phyloP scores from a whole-genome alignment of 2,888 invertebrate genomes.

The Sarcophaga subvicina region DNA sequence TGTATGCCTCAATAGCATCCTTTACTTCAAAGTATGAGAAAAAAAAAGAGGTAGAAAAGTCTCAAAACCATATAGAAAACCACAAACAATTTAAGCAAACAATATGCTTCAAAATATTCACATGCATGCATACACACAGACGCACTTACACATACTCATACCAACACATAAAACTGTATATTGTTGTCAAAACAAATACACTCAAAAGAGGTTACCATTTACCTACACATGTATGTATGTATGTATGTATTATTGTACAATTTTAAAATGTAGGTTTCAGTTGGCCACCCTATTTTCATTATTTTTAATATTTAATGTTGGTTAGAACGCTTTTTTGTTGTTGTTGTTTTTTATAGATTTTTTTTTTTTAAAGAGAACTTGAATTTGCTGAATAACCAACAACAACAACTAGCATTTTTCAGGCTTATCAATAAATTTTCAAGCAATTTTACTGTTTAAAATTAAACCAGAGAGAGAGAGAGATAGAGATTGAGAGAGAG shows the following conservation, averaged over 20 bases:
- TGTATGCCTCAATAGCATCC: background rate
- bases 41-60: background rate
- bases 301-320: no score
- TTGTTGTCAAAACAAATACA: no score
- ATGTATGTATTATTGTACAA: no score
- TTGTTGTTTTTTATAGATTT: background rate
- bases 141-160: no score
- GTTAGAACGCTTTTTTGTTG: slow-evolving; percentile 12
- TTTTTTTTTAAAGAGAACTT: slow-evolving; percentile 22
- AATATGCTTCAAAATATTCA: slow-evolving; percentile 16
- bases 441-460: background rate
- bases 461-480: background rate
- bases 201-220: no score
- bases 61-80: slow-evolving; percentile 17
- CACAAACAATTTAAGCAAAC: slow-evolving; percentile 35
- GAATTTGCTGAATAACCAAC: slow-evolving; percentile 3
- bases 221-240: no score
- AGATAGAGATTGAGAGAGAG: background rate
- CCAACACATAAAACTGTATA: no score
- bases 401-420: slow-evolving; percentile 6
- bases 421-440: slow-evolving; percentile 20
- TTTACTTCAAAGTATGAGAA: background rate
- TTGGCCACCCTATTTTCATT: no score
- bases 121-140: background rate
- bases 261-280: no score